Base-by-base conservation (phyloP, 1,140 invertebrate species). In the Drosophila baimaii region DNA sequence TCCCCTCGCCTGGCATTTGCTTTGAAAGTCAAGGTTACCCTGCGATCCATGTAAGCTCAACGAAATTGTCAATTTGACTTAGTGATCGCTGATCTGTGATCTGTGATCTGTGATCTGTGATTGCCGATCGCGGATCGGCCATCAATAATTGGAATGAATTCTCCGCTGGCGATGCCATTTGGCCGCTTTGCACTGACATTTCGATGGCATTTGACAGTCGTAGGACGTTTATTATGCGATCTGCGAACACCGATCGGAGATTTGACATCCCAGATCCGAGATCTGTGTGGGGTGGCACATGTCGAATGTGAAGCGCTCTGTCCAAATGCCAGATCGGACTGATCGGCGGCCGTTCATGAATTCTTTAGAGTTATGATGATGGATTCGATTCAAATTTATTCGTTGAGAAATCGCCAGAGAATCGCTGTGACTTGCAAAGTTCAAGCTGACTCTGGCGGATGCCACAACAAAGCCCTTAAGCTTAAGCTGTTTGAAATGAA, bases 191-290 rank as follows among this genome's bases (percentile, higher is more conserved):
- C 59, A 77, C 47, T 83, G 80, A 79, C 80, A 83, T 83, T 83
- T 83, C 39, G 80, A 37, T 83, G 76, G 56, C 80, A 83, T 83
- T 83, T 83, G 76, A 75, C 80, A 82, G 80, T 84, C 56, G 69
- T 77, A 71, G 71, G 76, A 84, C 76, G 76, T 83, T 83, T 79
- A 84, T 83, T 84, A 83, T 72, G 71, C 80, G 49, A 83, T 79
- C 37, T 57, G 64, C 59, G 41, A 43, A 58, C 59, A 46, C 29
- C 25, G 64, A 52, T 55, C 68, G 29, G 1, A 62, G 23, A 25
- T 52, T 31, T 33, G 15, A 65, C 29, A 66, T 68, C 61, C 8
- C 4, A 65, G 21, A 65, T 52, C 46, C 12, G 19, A n/a, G 47
- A 55, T 55, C 41, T 23, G 63, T 55, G 63, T 68, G 39, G 31